Evolutionary conservation across 1,140 invertebrate species (phyloP).

Genomic region (Chironomus tepperi): DNA sequence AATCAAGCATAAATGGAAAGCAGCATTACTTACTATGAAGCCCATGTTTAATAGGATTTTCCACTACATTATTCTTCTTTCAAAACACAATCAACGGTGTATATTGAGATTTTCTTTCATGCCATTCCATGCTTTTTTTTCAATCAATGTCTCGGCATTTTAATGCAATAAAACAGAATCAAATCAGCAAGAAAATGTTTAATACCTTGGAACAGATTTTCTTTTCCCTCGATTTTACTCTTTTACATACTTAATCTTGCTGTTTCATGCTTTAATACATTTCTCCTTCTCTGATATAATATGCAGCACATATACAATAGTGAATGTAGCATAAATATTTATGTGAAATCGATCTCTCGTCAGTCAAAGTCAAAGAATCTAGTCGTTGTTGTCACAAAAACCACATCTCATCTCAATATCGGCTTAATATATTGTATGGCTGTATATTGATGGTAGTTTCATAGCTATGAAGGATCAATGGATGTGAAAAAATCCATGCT

Average conservation of each 20-base stretch:
- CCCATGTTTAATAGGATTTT: constrained; percentile 21
- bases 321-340: constrained; percentile 9
- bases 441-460: background rate
- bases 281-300: background rate
- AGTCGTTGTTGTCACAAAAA: background rate
- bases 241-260: background rate
- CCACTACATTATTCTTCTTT: constrained; percentile 20
- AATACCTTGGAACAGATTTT: constrained; percentile 7
- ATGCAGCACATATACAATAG: too few species aligned
- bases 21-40: background rate
- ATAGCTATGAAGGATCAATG: background rate
- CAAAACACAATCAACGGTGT: background rate
- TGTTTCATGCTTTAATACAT: constrained; percentile 13
- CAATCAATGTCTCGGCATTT: constrained; percentile 6
- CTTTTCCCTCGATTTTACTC: background rate
- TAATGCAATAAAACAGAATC: background rate
- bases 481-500: background rate
- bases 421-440: background rate
- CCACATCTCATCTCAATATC: constrained; percentile 1
- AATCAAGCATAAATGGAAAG: too few species aligned
- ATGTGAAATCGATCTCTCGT: background rate
- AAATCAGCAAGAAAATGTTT: background rate
- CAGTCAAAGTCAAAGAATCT: background rate
- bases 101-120: background rate
- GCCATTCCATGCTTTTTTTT: background rate